Evolutionary conservation across 2,113 vertebrate species (phyloP), one percentile per base, ranked within the genome.

Genomic region (Syngnathus typhle): DNA sequence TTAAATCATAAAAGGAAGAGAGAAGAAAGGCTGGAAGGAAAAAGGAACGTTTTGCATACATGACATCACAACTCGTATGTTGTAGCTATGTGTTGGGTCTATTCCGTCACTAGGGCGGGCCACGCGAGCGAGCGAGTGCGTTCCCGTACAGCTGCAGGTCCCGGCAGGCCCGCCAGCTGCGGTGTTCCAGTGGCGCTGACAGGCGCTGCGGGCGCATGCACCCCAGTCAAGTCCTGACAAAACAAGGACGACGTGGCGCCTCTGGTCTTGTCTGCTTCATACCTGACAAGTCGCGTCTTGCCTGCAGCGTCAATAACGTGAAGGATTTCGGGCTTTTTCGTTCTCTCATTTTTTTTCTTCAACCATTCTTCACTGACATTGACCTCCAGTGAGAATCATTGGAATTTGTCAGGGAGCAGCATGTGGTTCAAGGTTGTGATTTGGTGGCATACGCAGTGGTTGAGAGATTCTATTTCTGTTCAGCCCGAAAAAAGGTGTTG

Each of bases 231-330:
- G 96, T 95, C 93, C 90, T 88, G 93, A 95, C 96, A 87, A 87
- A 92, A 92, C 93, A 92, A 94, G 94, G 88, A 88, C 78, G 73
- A 85, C 87, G 85, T 92, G 95, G 97, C 96, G 95, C 96, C 96
- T 98, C 95, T 93, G 94, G 95, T 98, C 97, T 96, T 98, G 97
- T 95, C 94, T 93, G 88, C 85, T 86, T 93, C 95, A 96, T 95
- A 93, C 93, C 93, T 94, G 91, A 90, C 96, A 95, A 91, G 97
- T 95, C 93, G 87, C 83, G 90, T 96, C 97, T 94, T 90, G 97
- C 93, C 94, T 84, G 59, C 41, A 88, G 78, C 89, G 27, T 58
- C 27, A 58, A 58, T 6, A 58, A 58, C 27, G 27, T 9, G 55
- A 5, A 7, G 13, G 15, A 36, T 6, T 6, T 36, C 27, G 8